Evolutionary conservation across 30 jellyfish, hydroid and myxozoan species (phyloP).

Genomic region (Nemopilema nomurai): DNA sequence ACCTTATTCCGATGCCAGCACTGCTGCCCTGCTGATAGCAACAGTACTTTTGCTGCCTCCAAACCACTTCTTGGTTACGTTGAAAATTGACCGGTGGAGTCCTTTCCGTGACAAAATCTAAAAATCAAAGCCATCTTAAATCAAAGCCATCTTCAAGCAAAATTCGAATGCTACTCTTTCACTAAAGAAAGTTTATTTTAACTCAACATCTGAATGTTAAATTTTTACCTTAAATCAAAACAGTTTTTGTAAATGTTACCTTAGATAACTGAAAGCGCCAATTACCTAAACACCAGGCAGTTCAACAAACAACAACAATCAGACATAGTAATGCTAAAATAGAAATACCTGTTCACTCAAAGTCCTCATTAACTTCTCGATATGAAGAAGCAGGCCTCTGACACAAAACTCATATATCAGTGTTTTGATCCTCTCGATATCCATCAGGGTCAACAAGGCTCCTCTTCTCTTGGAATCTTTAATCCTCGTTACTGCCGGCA

Average conservation of each 20-base stretch:
- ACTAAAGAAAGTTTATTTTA: no score
- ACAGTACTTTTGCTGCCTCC: conserved; percentile 80
- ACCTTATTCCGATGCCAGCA: conserved; percentile 69
- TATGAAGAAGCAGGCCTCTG: conserved; percentile 94
- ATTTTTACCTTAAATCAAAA: no score
- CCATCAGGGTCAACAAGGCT: conserved; percentile 66
- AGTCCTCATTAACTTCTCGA: conserved; percentile 90
- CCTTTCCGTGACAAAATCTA: conserved; percentile 89
- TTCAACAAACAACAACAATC: background rate
- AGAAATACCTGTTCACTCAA: conserved; percentile 89
- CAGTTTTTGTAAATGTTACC: no score
- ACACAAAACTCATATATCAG: conserved; percentile 85
- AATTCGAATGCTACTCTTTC: no score
- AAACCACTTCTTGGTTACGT: conserved; percentile 96
- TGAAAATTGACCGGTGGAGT: conserved; percentile 81
- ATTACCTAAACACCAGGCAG: no score
- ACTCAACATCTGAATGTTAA: no score
- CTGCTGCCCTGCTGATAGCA: conserved; percentile 31
- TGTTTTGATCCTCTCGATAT: conserved; percentile 75
- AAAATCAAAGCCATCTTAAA: background rate
- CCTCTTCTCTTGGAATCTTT: conserved; percentile 66
- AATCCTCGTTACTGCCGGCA: conserved; percentile 44
- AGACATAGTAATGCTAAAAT: no score
- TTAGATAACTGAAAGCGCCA: no score
- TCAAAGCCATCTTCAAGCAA: no score